Evolutionary conservation across 2,797 vertebrate species (phyloP), one percentile per base, ranked within the genome.

Genomic region (Sebastes variabilis): DNA sequence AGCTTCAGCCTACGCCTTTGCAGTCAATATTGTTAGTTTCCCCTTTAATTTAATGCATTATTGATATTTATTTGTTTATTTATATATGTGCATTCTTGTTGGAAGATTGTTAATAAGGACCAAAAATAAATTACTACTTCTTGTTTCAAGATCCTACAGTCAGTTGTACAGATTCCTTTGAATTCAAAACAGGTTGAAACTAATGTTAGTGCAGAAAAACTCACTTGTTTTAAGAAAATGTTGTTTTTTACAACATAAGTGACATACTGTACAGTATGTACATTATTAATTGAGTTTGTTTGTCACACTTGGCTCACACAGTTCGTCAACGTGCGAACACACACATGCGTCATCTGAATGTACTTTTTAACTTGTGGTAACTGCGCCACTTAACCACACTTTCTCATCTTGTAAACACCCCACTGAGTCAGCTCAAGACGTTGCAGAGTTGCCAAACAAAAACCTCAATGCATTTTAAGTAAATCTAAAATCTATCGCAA

Each of bases 361-460:
- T 34, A 4, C 24, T 46, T 61, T 67, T 36, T 16, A 34, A 12
- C 7, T 73, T 24, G 56, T 58, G 38, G 72, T 85, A 5, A 36
- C 3, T 0, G 3, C 7, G 5, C 2, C 0, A 61, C n/a, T 29
- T 10, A 58, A 38, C 34, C 18, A 2, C 27, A 1, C 14, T 49
- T 80, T 76, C 29, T 2, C 22, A 56, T 49, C 10, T 18, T 25
- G 3, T 22, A 46, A 38, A 64, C 29, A 27, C 34, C 54, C 46
- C 42, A 34, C 24, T 66, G 72, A 84, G 22, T 86, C 81, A 79
- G 8, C 14, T 74, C 16, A 20, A 62, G 49, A 72, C 5, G 10
- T 49, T 34, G 22, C 24, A 29, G 25, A 67, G 38, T 3, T 14
- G 1, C 27, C 27, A 11, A 46, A 2, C 3, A 29, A 65, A 12